Base-by-base conservation (phyloP, 2,113 vertebrate genomes). In the Dasyprocta punctata region DNA sequence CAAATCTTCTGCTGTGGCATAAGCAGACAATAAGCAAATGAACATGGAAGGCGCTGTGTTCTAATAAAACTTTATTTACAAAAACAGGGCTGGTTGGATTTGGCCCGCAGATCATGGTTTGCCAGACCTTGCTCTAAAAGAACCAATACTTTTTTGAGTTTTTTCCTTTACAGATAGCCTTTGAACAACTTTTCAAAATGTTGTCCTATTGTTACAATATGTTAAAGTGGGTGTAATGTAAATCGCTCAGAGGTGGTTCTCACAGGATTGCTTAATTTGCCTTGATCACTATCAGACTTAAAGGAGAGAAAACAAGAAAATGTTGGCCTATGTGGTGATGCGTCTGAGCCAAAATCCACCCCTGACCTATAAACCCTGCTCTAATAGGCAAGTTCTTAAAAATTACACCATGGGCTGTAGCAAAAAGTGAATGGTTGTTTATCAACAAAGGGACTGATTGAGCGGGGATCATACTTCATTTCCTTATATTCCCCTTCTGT, bases 51-150 rank as follows among this genome's bases (percentile, higher is more conserved):
- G 5, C 52, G 1, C 73, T 92, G 26, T 78, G 69, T 94, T 69
- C 28, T 54, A 90, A 24, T 91, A 86, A 95, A 75, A 89, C 36
- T 87, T 88, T 77, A 86, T 56, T 84, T 88, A 77, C 11, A 82
- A 54, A 84, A 67, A 67, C 12, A 52, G 1, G n/a, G 14, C 24
- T 30, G 13, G 26, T 33, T 69, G 16, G 13, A 56, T 86, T 80
- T 88, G 78, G 9, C n/a, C 60, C 12, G 0, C 44, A 69, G 69
- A 6, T 47, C 9, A 12, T 38, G 9, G 47, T 41, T 90, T 80
- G 33, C 84, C 38, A 95, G 22, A 2, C 7, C 13, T 44, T 82
- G 54, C 11, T 83, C 60, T 84, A 12, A 84, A 91, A 77, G 75
- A 82, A 94, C 17, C 9, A 1, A 58, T 16, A 86, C 20, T 28